A percentile compares a stretch with the other conserved stretches of the same genome.
These are phyloP conservation scores for Leptestheria dahalacensis DNA, from an alignment of 1,140 invertebrate species.

Conservation along the genomic window DNA sequence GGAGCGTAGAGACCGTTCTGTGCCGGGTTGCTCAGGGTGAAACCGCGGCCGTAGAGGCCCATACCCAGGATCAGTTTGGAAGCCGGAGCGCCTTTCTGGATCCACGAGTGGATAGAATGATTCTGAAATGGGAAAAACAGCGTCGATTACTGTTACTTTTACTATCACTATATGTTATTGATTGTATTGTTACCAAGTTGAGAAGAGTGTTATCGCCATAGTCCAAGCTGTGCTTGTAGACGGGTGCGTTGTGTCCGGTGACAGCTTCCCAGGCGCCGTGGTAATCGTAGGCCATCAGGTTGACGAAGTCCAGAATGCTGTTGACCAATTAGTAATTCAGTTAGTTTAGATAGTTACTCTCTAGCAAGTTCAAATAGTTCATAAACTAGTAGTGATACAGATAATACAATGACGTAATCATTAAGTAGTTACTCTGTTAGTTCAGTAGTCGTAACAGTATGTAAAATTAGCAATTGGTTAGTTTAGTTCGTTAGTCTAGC, in stretches of 20 bases:
- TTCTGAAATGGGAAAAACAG: slow-evolving; percentile 15
- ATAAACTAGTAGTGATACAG: too few species aligned
- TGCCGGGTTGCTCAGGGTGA: slow-evolving; percentile 33
- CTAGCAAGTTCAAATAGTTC: too few species aligned
- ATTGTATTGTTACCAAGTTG: neutral
- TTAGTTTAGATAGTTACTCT: too few species aligned
- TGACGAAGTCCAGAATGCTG: slow-evolving; percentile 25
- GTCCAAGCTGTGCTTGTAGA: slow-evolving; percentile 14
- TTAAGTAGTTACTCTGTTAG: too few species aligned
- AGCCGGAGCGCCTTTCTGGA: slow-evolving; percentile 34
- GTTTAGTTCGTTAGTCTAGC: too few species aligned
- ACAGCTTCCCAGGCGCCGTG: slow-evolving; percentile 22
- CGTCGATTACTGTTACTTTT: neutral
- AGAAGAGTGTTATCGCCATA: neutral
- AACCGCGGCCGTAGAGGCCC: slow-evolving; percentile 48
- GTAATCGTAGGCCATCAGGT: slow-evolving; percentile 28
- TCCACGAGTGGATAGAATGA: slow-evolving; percentile 31
- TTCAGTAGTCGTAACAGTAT: too few species aligned
- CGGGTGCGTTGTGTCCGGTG: slow-evolving; percentile 23
- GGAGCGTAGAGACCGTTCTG: slow-evolving; percentile 34
- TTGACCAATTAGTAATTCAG: slow-evolving; percentile 4
- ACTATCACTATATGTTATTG: neutral
- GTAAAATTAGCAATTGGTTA: too few species aligned
- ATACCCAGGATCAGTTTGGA: slow-evolving; percentile 49
- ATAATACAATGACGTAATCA: too few species aligned